Evolutionary conservation across 2,888 invertebrate species (phyloP), one percentile per base, ranked within the genome.

Genomic region (Hetaerina titia): DNA sequence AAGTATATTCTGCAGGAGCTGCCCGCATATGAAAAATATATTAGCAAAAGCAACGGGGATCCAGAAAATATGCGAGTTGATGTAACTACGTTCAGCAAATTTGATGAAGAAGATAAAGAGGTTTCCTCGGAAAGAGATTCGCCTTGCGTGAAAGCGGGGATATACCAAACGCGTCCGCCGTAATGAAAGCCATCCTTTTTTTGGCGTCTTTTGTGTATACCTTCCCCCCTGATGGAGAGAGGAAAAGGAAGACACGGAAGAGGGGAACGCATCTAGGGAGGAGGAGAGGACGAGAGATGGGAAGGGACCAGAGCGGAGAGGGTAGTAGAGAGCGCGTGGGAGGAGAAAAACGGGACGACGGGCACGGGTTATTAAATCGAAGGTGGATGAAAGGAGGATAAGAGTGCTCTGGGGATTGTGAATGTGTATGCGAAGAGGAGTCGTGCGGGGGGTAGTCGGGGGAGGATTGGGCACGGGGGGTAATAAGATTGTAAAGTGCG

Each of bases 341-440:
- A 95, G 87, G 95, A 89, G 95, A 95, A 95, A 95, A 95, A 95
- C 92, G 95, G 89, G 92, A 95, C 95, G 74, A 95, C 95, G 69
- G 95, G 96, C 96, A 96, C 96, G 96, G 96, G 96, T 96, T 96
- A 96, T 96, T 96, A 96, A 96, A 90, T 69, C 64, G 56, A 92
- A 81, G 56, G 58, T 60, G 88, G 87, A 58, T 31, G 94, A 94
- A 94, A 89, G 94, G 95, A 92, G 95, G 94, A 92, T 95, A 64
- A 95, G 94, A 74, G 74, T 17, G 22, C 22, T 19, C 11, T 31
- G 31, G 81, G 31, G 81, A 15, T 81, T 6, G 45, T 45, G 63
- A 19, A 58, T 56, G 22, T 63, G 58, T n/a, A 58, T 56, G 60
- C 56, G 31, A 63, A 81, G 57, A 81, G 17, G 31, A 31, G 19